phyloP scores from a whole-genome alignment of 2,888 invertebrate species.

The Sinhomidia bicolor region DNA sequence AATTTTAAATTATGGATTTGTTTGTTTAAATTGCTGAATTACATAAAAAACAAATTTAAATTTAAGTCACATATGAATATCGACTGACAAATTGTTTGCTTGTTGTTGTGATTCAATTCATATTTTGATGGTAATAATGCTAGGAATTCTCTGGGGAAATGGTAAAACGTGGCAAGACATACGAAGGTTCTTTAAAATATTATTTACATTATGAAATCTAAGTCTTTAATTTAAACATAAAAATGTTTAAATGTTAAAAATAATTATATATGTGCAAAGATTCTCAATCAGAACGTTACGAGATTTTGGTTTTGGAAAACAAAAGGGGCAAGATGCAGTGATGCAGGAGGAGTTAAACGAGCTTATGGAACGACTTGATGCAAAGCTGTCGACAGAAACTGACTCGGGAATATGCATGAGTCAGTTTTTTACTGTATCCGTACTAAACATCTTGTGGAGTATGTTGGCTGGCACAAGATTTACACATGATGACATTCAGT shows the following conservation, averaged over 20 bases:
- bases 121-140: too few relatives aligned
- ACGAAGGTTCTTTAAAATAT: too few relatives aligned
- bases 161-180: constrained; percentile 79
- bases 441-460: constrained; percentile 78
- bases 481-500: constrained; percentile 72
- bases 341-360: constrained; percentile 78
- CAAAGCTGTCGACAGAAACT: constrained; percentile 1
- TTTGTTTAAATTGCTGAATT: too few relatives aligned
- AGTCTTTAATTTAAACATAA: too few relatives aligned
- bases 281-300: constrained; percentile 79
- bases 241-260: too few relatives aligned
- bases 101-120: too few relatives aligned
- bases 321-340: constrained; percentile 74
- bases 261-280: constrained; percentile 77
- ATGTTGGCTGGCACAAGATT: constrained; percentile 78
- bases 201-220: too few relatives aligned
- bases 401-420: constrained; percentile 59
- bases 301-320: constrained; percentile 80
- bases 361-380: constrained; percentile 70
- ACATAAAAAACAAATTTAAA: too few relatives aligned
- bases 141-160: constrained; percentile 76
- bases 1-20: too few relatives aligned
- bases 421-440: constrained; percentile 77
- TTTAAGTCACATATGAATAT: too few relatives aligned
- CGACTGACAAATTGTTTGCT: too few relatives aligned